Conservation (phyloP, 2,797 vertebrate genomes). For the Acrossocheilus fasciatus region DNA sequence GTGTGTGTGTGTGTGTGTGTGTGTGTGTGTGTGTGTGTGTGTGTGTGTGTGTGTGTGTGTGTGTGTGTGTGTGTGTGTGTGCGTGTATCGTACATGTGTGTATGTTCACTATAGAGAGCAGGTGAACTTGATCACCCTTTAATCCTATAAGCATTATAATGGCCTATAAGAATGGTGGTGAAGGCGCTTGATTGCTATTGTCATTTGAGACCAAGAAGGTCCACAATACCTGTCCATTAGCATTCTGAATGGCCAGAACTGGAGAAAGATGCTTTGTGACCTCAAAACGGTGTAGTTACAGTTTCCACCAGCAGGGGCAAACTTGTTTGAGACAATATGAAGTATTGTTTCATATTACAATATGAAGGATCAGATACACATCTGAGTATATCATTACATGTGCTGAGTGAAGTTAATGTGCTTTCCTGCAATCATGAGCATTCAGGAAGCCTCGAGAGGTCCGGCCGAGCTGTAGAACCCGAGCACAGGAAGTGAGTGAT, state of each 20-base stretch:
- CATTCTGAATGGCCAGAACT: background rate
- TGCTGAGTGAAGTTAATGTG: slow-evolving; percentile 69
- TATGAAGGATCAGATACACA: slow-evolving; percentile 21
- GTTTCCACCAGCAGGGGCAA: background rate
- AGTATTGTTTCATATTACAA: slow-evolving; percentile 18
- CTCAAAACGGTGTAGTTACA: background rate
- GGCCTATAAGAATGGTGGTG: background rate
- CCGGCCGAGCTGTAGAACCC: slow-evolving; percentile 73
- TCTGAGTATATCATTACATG: slow-evolving; percentile 58
- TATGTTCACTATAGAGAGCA: background rate
- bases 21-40: slow-evolving; percentile 3
- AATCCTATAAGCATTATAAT: slow-evolving; percentile 50
- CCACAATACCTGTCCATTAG: too few relatives aligned
- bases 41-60: slow-evolving; percentile 20
- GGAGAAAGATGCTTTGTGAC: background rate
- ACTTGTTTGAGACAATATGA: slow-evolving; percentile 32
- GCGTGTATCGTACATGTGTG: slow-evolving; percentile 23
- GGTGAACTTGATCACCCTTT: slow-evolving; percentile 54
- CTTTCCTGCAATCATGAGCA: slow-evolving; percentile 56
- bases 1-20: slow-evolving; percentile 3
- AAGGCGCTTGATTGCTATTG: background rate
- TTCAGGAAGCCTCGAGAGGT: slow-evolving; percentile 67
- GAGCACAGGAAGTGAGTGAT: slow-evolving; percentile 76
- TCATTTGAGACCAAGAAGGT: slow-evolving; percentile 20
- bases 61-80: slow-evolving; percentile 17